A percentile compares a stretch with the other conserved stretches of the same genome.
Conservation (phyloP, 2,797 vertebrate species). For the Balearica regulorum region DNA sequence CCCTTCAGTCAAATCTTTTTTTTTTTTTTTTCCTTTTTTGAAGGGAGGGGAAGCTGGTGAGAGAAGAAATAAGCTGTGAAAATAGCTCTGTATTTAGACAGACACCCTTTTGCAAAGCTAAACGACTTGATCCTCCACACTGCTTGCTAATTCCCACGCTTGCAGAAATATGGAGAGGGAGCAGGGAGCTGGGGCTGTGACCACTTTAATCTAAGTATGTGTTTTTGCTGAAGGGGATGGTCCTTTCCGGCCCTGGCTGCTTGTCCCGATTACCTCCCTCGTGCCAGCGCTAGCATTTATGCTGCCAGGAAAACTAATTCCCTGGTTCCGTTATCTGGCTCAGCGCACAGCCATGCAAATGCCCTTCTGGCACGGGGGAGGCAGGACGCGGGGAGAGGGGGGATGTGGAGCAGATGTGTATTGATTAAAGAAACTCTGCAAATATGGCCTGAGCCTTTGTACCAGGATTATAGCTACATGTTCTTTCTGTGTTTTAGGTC, state of each 20-base stretch:
- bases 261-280: background rate
- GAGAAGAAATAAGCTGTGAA: constrained; percentile 10
- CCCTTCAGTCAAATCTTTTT: background rate
- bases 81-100: background rate
- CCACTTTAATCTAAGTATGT: background rate
- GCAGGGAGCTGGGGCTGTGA: background rate
- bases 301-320: constrained; percentile 22
- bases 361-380: background rate
- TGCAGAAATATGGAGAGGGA: background rate
- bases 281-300: background rate
- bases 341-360: background rate
- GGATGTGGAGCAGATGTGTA: background rate
- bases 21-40: background rate
- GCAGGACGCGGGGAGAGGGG: background rate
- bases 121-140: background rate
- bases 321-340: background rate
- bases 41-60: background rate
- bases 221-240: constrained; percentile 34
- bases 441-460: background rate
- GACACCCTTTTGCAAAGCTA: background rate
- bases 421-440: background rate
- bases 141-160: background rate
- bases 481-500: background rate
- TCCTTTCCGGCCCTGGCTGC: constrained; percentile 25
- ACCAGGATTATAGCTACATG: background rate